Percentiles rank a stretch among this genome's conserved stretches.
phyloP scores from a whole-genome alignment of 1,140 invertebrate genomes.

The Sitophilus oryzae region DNA sequence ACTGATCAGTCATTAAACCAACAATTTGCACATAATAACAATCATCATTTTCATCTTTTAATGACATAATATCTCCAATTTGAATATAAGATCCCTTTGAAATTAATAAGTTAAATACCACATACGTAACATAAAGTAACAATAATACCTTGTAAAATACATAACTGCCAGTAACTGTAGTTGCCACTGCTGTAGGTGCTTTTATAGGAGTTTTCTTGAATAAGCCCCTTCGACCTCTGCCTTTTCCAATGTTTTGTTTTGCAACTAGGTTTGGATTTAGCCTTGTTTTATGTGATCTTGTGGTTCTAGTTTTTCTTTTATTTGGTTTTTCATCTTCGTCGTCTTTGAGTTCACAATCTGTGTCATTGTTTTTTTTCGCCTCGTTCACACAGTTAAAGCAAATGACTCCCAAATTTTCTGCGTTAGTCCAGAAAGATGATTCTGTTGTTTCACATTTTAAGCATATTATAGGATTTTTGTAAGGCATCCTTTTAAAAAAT shows the following conservation, averaged over 20 bases:
- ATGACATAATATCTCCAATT: constrained; percentile 85
- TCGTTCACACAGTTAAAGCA: constrained; percentile 55
- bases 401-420: constrained; percentile 53
- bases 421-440: constrained; percentile 57
- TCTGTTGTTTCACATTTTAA: constrained; percentile 53
- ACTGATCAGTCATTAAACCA: constrained; percentile 85
- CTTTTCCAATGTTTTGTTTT: constrained; percentile 54
- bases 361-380: constrained; percentile 39
- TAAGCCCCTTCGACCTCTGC: constrained; percentile 67
- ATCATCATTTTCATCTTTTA: constrained; percentile 69
- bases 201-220: constrained; percentile 79
- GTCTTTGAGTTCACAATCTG: constrained; percentile 33
- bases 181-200: constrained; percentile 71
- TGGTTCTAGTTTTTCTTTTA: constrained; percentile 50
- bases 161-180: constrained; percentile 71
- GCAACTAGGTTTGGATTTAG: constrained; percentile 38
- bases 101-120: constrained; percentile 10
- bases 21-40: constrained; percentile 86
- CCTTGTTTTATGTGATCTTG: constrained; percentile 52
- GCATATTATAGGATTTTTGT: constrained; percentile 57
- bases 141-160: constrained; percentile 71
- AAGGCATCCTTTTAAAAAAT: constrained; percentile 49
- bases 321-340: constrained; percentile 38
- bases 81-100: constrained; percentile 75
- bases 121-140: not conserved